These are phyloP conservation scores for Diachasma alloeum DNA, from an alignment of 1,140 invertebrate species.

Conservation along the genomic window DNA sequence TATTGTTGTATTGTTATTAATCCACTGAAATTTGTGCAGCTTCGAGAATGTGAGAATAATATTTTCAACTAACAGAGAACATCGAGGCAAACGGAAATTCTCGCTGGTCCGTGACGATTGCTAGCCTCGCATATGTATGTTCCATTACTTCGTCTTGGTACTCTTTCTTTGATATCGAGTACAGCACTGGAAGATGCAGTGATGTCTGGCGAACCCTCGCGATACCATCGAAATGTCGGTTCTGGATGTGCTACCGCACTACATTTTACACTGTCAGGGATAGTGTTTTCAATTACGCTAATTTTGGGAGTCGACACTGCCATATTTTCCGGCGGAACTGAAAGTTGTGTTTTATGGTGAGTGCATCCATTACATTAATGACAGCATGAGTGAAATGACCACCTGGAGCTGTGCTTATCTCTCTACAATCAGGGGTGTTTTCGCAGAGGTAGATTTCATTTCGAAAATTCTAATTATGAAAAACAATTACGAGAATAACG, in stretches of 20 bases:
- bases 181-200: slow-evolving; percentile 65
- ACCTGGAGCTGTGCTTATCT: neutral
- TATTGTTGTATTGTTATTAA: neutral
- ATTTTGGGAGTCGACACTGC: slow-evolving; percentile 76
- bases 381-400: neutral
- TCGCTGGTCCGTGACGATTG: slow-evolving; percentile 78
- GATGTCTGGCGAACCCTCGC: slow-evolving; percentile 63
- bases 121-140: slow-evolving; percentile 79
- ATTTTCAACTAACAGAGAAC: slow-evolving; percentile 79
- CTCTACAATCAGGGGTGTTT: neutral
- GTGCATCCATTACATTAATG: neutral
- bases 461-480: neutral
- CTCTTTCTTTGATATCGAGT: slow-evolving; percentile 68
- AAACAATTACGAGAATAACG: neutral
- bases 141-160: slow-evolving; percentile 72
- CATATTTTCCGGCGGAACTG: slow-evolving; percentile 88
- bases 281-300: slow-evolving; percentile 79
- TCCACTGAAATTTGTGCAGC: neutral
- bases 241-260: slow-evolving; percentile 78
- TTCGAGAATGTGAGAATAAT: slow-evolving; percentile 25
- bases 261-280: slow-evolving; percentile 80
- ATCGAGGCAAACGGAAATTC: slow-evolving; percentile 74
- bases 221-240: slow-evolving; percentile 74
- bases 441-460: neutral
- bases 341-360: slow-evolving; percentile 25